Conservation (phyloP, 2,888 invertebrate species). For the Ennomos quercinarius region DNA sequence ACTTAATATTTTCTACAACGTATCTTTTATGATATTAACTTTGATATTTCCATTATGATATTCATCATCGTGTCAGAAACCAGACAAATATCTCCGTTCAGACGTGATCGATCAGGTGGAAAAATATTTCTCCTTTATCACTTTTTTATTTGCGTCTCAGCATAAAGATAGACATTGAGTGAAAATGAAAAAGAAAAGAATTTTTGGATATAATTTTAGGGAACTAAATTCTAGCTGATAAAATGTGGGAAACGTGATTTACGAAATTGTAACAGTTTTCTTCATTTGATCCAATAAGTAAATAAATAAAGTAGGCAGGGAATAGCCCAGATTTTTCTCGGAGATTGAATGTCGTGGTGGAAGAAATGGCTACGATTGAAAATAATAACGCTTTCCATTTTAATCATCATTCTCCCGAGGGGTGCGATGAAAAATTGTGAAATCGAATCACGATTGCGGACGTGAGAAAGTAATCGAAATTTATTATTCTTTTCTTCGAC, state of each 20-base stretch:
- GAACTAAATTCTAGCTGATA: slow-evolving; percentile 10
- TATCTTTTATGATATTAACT: slow-evolving; percentile 5
- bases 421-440: slow-evolving; percentile 70
- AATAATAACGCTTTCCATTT: slow-evolving; percentile 69
- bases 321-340: slow-evolving; percentile 28
- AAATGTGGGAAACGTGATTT: slow-evolving; percentile 20
- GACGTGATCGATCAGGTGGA: slow-evolving; percentile 30
- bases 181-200: slow-evolving; percentile 28
- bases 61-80: slow-evolving; percentile 14
- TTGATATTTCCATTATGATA: slow-evolving; percentile 24
- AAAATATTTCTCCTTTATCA: slow-evolving; percentile 35
- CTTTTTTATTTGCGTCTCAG: slow-evolving; percentile 37
- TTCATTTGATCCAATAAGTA: slow-evolving; percentile 22
- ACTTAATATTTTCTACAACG: background rate
- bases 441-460: slow-evolving; percentile 80
- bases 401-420: slow-evolving; percentile 71
- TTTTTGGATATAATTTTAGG: slow-evolving; percentile 14
- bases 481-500: slow-evolving; percentile 78
- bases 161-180: slow-evolving; percentile 35
- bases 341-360: slow-evolving; percentile 46
- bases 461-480: slow-evolving; percentile 83
- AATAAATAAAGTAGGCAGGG: slow-evolving; percentile 29
- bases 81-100: slow-evolving; percentile 33
- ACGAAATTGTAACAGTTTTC: slow-evolving; percentile 15
- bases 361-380: slow-evolving; percentile 53